Conservation (phyloP, 2,888 invertebrate species). For the Itoplectis maculator region DNA sequence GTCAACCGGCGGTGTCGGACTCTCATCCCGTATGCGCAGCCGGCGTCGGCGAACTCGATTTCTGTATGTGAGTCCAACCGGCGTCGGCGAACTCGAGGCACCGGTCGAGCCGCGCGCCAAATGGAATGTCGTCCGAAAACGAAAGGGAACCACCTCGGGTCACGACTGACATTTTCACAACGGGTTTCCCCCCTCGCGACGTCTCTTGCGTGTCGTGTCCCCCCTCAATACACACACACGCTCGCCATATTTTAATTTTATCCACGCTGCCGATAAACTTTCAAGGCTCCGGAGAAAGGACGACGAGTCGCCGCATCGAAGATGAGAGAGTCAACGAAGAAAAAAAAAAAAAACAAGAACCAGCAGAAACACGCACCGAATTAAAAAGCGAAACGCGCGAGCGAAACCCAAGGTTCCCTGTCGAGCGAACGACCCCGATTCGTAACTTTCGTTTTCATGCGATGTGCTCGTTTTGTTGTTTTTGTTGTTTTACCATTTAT, state of each 20-base stretch:
- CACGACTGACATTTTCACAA: slow-evolving; percentile 71
- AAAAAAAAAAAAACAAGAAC: neutral
- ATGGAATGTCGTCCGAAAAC: slow-evolving; percentile 73
- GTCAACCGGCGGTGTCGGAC: too few relatives aligned
- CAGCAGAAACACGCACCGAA: neutral
- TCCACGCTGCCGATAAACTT: slow-evolving; percentile 30
- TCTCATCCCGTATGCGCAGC: too few relatives aligned
- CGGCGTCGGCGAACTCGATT: neutral
- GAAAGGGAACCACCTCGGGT: slow-evolving; percentile 71
- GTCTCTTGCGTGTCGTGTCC: neutral
- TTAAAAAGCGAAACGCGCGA: slow-evolving; percentile 18
- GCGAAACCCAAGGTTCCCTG: slow-evolving; percentile 5
- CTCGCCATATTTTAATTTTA: neutral
- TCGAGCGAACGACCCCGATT: slow-evolving; percentile 4
- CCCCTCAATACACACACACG: neutral
- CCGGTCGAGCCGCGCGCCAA: slow-evolving; percentile 8
- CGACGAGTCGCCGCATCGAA: slow-evolving; percentile 42
- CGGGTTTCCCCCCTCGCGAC: slow-evolving; percentile 54
- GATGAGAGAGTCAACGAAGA: slow-evolving; percentile 8
- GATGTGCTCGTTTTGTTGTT: neutral
- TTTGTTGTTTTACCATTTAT: slow-evolving; percentile 27
- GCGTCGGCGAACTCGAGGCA: neutral
- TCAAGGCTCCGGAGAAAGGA: slow-evolving; percentile 70
- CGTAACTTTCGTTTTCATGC: slow-evolving; percentile 29
- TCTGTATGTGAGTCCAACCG: too few relatives aligned